phyloP scores from a whole-genome alignment of 2,888 invertebrate genomes.

The Seira sanloemensis region DNA sequence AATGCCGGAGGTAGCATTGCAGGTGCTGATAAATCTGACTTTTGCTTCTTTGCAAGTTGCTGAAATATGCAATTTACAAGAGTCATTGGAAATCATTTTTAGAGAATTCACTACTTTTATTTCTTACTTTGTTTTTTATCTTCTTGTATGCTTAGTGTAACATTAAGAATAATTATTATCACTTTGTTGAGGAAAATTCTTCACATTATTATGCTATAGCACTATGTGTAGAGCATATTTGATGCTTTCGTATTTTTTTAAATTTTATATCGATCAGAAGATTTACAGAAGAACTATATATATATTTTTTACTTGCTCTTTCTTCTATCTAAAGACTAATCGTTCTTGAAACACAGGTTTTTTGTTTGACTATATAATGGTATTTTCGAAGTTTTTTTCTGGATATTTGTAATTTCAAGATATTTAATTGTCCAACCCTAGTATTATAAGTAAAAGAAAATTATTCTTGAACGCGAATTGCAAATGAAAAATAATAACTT shows the following conservation, averaged over 20 bases:
- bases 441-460: too few relatives aligned
- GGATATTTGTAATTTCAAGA: conserved; percentile 33
- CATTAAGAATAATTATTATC: background rate
- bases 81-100: background rate
- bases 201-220: background rate
- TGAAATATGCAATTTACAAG: too few relatives aligned
- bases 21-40: background rate
- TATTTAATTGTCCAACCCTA: conserved; percentile 95
- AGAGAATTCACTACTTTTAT: background rate
- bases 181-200: background rate
- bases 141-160: background rate
- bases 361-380: conserved; percentile 45
- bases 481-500: conserved; percentile 98
- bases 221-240: background rate
- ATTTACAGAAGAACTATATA: background rate
- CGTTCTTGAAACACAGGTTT: conserved; percentile 55
- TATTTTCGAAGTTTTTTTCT: background rate
- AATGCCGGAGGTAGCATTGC: background rate
- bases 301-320: conserved; percentile 21
- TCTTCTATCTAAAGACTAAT: conserved; percentile 55
- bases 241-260: background rate
- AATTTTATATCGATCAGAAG: background rate
- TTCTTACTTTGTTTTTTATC: background rate
- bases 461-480: conserved; percentile 97
- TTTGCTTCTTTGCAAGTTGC: too few relatives aligned